These are phyloP conservation scores for Tanytarsus gracilentus DNA, from an alignment of 2,888 invertebrate species.

Conservation along the genomic window DNA sequence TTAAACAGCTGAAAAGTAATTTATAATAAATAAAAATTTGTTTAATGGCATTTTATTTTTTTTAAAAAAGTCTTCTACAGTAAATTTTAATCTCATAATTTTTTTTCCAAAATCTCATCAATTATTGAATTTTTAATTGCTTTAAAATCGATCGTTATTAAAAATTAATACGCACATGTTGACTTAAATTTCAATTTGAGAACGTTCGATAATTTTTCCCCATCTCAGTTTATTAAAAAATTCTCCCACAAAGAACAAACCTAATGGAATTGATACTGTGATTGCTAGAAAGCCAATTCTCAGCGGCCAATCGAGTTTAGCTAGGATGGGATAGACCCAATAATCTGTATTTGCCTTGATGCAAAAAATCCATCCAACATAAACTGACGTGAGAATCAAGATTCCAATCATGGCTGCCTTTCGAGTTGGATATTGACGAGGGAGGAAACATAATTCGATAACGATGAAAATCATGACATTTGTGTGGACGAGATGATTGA, in stretches of 20 bases:
- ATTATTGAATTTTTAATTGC: no score
- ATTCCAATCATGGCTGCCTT: conserved; percentile 56
- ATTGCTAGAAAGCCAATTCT: conserved; percentile 58
- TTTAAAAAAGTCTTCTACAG: no score
- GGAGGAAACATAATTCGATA: conserved; percentile 64
- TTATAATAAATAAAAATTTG: no score
- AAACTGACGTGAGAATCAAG: conserved; percentile 40
- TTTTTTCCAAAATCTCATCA: no score
- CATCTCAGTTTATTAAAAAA: conserved; percentile 60
- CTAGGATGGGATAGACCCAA: conserved; percentile 81
- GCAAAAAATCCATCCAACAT: conserved; percentile 63
- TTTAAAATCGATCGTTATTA: no score
- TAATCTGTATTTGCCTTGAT: conserved; percentile 42
- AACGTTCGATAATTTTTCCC: no score
- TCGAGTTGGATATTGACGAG: conserved; percentile 65
- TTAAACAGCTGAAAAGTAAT: no score
- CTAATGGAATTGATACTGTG: conserved; percentile 46
- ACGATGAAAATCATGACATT: conserved; percentile 71
- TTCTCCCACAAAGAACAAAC: conserved; percentile 57
- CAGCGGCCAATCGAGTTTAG: conserved; percentile 57
- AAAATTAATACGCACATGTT: no score
- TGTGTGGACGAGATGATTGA: conserved; percentile 89
- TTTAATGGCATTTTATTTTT: no score
- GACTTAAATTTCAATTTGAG: no score
- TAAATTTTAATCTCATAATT: no score